These are phyloP conservation scores for Lanius collurio DNA, from an alignment of 2,113 vertebrate genomes.

Conservation along the genomic window DNA sequence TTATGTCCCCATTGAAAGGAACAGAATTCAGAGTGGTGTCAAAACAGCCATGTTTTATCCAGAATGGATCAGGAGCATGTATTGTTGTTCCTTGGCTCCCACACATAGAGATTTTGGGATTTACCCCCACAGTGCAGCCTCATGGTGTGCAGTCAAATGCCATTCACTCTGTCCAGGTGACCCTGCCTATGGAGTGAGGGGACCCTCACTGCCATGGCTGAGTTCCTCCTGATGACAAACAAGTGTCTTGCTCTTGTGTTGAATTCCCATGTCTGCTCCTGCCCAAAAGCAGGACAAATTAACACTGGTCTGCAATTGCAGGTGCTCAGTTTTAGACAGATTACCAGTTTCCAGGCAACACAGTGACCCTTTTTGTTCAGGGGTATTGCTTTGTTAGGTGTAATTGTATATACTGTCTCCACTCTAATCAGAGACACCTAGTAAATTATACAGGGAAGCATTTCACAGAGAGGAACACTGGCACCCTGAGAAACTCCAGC, in stretches of 20 bases:
- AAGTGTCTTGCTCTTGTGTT: neutral
- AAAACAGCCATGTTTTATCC: neutral
- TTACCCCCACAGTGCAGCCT: neutral
- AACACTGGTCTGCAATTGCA: neutral
- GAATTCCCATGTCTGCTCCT: neutral
- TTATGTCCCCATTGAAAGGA: neutral
- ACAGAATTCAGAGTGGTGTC: neutral
- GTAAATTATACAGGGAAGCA: slow-evolving; percentile 51
- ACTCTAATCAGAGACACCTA: slow-evolving; percentile 14
- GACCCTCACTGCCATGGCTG: neutral
- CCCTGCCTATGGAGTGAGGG: neutral
- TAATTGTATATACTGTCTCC: slow-evolving; percentile 22
- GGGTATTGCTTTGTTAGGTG: slow-evolving; percentile 3
- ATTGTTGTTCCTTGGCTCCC: neutral
- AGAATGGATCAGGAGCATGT: neutral
- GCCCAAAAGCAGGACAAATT: slow-evolving; percentile 69
- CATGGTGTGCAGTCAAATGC: neutral
- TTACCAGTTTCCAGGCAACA: slow-evolving; percentile 64
- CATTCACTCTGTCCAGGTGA: neutral
- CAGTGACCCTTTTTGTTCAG: slow-evolving; percentile 35
- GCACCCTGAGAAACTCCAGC: slow-evolving; percentile 21
- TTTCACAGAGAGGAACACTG: neutral
- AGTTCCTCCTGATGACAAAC: neutral
- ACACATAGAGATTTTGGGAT: neutral
- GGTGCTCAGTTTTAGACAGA: neutral